Evolutionary conservation across 2,113 vertebrate genomes (phyloP).

Genomic region (Syngnathus scovelli): DNA sequence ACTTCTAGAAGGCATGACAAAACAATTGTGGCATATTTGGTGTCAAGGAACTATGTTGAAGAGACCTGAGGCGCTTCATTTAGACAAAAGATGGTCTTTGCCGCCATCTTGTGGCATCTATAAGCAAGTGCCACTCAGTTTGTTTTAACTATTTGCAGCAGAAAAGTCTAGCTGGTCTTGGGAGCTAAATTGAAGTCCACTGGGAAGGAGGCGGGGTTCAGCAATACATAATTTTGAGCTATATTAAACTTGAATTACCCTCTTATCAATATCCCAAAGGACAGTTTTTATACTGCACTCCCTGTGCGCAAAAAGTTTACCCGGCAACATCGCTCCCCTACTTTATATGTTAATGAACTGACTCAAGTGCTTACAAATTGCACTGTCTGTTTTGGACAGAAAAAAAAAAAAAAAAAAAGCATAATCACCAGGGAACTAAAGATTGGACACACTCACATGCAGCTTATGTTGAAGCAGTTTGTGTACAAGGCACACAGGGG

Average conservation of each 20-base stretch:
- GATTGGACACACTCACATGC: conserved; percentile 42
- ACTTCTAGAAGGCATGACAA: too few relatives aligned
- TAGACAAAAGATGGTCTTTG: too few relatives aligned
- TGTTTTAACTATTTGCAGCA: too few relatives aligned
- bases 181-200: too few relatives aligned
- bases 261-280: not conserved
- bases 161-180: too few relatives aligned
- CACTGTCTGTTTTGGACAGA: conserved; percentile 45
- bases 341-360: conserved; percentile 26
- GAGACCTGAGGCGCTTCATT: too few relatives aligned
- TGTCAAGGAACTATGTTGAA: too few relatives aligned
- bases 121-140: too few relatives aligned
- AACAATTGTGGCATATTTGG: too few relatives aligned
- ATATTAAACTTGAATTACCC: not conserved
- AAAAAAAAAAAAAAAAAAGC: conserved; percentile 34
- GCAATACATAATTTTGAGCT: not conserved
- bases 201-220: too few relatives aligned
- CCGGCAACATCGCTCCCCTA: conserved; percentile 8
- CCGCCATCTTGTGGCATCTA: too few relatives aligned
- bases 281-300: not conserved
- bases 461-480: conserved; percentile 29
- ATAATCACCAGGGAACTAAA: conserved; percentile 45
- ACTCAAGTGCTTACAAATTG: conserved; percentile 23
- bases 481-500: conserved; percentile 15
- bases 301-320: conserved; percentile 7